Evolutionary conservation across 2,888 invertebrate genomes (phyloP), one percentile per base, ranked within the genome.

Genomic region (Eupithecia subfuscata): DNA sequence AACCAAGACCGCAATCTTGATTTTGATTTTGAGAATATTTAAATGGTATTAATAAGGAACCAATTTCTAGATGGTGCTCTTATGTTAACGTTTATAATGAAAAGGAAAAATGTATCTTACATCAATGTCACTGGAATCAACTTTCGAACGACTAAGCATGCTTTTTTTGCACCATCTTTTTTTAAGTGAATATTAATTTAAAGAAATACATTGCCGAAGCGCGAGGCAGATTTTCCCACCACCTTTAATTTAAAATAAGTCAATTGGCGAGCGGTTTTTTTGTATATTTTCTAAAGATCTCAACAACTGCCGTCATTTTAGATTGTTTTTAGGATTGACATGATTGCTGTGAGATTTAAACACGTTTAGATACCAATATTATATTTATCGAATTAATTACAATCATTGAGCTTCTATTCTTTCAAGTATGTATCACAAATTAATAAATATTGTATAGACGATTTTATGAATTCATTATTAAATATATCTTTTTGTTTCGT

Each of bases 171-270:
- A 84, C 85, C 85, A 84, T 86, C 83, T 84, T 82, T 82, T 45
- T 83, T 84, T 83, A 87, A 85, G 84, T 88, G 84, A 87, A 80
- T 81, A 85, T 86, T 85, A 83, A 85, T 87, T 86, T 87, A 91
- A 89, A 90, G 90, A 91, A 94, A 83, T 92, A 91, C 86, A 87
- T 81, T 92, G 94, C 92, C 93, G 89, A 83, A 83, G 90, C 80
- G 89, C 86, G 92, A 89, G 93, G 93, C 94, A 92, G 90, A 85
- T 84, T 87, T 90, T 90, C 94, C 94, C 94, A 94, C 94, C 94
- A 91, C 85, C 82, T 80, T 60, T 80, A 82, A 67, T 67, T 85
- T 88, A 88, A 89, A 91, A 88, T 92, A 91, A 89, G 91, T 91
- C 88, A 88, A 83, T 75, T 77, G 82, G 83, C 83, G 92, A 90